phyloP scores from a whole-genome alignment of 2,113 vertebrate genomes.

The Pangasianodon hypophthalmus region DNA sequence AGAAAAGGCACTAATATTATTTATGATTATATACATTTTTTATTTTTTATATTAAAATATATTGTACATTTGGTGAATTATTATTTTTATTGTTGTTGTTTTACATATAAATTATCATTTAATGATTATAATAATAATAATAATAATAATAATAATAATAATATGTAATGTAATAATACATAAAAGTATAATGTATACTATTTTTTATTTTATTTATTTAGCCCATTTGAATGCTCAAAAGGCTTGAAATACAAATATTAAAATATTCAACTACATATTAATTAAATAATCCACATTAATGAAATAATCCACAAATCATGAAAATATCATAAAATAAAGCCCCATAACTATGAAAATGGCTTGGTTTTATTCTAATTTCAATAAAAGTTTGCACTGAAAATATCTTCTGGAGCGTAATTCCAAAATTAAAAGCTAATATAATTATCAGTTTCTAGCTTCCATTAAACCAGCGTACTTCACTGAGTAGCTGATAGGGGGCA shows the following conservation, averaged over 20 bases:
- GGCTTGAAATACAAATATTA: background rate
- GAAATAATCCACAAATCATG: background rate
- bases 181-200: background rate
- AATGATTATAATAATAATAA: background rate
- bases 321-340: background rate
- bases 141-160: background rate
- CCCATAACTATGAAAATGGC: background rate
- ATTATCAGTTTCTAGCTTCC: background rate
- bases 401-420: background rate
- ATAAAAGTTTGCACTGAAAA: background rate
- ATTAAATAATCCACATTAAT: background rate
- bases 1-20: too few species aligned
- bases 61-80: too few species aligned
- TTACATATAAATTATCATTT: background rate
- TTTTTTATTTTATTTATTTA: background rate
- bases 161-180: background rate
- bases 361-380: background rate
- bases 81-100: too few species aligned
- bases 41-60: too few species aligned
- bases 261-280: background rate
- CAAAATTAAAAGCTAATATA: background rate
- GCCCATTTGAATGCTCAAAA: background rate
- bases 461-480: background rate
- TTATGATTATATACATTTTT: too few species aligned
- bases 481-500: constrained; percentile 38